A percentile compares a stretch with the other conserved stretches of the same genome.
These are phyloP conservation scores for Sus cebifrons DNA, from an alignment of 2,797 vertebrate genomes.

Conservation along the genomic window DNA sequence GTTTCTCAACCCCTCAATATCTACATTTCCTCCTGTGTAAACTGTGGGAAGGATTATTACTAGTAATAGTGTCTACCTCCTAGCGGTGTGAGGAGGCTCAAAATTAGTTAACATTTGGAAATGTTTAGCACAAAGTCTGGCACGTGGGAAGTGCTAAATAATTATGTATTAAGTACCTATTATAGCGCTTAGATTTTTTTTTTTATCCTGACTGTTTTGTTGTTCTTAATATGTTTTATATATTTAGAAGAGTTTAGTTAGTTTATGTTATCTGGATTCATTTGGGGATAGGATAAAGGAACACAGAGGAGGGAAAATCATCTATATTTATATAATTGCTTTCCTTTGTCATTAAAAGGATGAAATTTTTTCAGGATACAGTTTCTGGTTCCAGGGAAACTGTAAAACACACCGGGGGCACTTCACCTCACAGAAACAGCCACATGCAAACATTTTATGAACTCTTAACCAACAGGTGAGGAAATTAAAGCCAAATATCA, in stretches of 20 bases:
- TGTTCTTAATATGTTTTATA: background rate
- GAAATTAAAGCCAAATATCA: conserved; percentile 6
- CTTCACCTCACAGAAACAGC: background rate
- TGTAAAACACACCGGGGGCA: background rate
- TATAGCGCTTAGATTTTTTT: background rate
- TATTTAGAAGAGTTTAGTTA: background rate
- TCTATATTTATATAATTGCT: background rate
- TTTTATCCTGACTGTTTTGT: background rate
- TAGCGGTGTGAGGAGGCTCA: background rate
- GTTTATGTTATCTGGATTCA: background rate
- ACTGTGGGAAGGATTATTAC: background rate
- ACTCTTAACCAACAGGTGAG: background rate
- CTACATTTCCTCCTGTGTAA: background rate
- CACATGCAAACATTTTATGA: background rate
- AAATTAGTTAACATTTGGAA: background rate
- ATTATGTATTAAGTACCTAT: background rate
- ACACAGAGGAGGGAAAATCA: background rate
- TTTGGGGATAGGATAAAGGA: background rate
- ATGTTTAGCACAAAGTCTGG: background rate
- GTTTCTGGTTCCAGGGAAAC: background rate
- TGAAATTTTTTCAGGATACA: background rate
- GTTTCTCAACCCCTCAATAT: background rate
- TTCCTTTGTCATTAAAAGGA: background rate
- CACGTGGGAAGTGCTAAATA: background rate
- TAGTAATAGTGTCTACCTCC: background rate